phyloP scores from a whole-genome alignment of 2,888 invertebrate species.

The Serripes groenlandicus region DNA sequence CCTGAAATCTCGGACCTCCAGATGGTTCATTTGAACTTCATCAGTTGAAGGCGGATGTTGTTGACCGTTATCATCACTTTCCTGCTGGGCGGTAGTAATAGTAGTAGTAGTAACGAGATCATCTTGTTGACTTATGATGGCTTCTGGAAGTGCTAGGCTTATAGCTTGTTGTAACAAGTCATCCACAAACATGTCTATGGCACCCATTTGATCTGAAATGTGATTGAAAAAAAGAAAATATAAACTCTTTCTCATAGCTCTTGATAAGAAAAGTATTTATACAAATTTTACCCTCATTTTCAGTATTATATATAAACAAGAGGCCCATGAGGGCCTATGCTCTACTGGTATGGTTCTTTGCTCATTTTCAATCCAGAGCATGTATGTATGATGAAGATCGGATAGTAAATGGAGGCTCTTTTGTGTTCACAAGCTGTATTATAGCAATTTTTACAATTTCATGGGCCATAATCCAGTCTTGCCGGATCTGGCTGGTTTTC shows the following conservation, averaged over 20 bases:
- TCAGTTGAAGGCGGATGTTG: background rate
- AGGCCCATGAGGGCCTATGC: too few species aligned
- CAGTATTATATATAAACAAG: too few species aligned
- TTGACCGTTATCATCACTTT: background rate
- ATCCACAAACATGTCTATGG: constrained; percentile 58
- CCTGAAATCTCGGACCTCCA: constrained; percentile 76
- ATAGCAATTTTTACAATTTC: too few species aligned
- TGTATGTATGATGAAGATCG: too few species aligned
- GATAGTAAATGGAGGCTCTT: too few species aligned
- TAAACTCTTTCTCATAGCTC: background rate
- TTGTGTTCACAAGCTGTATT: too few species aligned
- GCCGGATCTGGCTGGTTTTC: too few species aligned
- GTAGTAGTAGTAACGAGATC: background rate
- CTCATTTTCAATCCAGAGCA: too few species aligned
- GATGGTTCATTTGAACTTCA: constrained; percentile 66
- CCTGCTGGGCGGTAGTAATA: background rate
- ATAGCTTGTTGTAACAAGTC: constrained; percentile 61
- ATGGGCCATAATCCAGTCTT: too few species aligned
- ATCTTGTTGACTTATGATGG: constrained; percentile 1
- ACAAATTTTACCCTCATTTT: too few species aligned
- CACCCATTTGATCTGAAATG: constrained; percentile 8
- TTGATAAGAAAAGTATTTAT: too few species aligned
- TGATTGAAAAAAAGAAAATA: background rate
- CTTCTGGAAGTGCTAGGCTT: constrained; percentile 60
- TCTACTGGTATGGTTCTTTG: too few species aligned